Evolutionary conservation across 2,797 vertebrate species (phyloP), one percentile per base, ranked within the genome.

Genomic region (Fratercula arctica): DNA sequence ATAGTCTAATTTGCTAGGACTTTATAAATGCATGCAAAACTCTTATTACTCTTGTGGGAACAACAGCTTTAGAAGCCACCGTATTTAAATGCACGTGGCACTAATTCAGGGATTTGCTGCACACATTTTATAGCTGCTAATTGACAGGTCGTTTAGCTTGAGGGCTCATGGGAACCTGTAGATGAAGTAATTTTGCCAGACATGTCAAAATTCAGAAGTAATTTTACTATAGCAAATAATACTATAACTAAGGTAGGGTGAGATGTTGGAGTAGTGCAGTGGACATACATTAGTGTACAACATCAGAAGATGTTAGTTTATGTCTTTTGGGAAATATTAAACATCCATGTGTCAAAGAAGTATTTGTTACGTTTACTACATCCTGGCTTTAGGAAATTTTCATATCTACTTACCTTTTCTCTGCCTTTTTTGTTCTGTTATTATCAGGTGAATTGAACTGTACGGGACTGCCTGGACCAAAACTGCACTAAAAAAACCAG

Each of bases 401-500:
- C 26, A 19, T 33, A 3, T 75, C 56, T 70, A 25, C 37, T 77
- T 68, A 39, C 5, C 10, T 77, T 85, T 50, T 64, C 31, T 85
- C 68, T 83, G 20, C 6, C 45, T 21, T 37, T 86, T 78, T 93
- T 89, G 20, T 85, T 78, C 37, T 56, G 9, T 43, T 85, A 24
- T 53, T 85, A 75, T 93, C 43, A 87, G 60, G 54, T 95, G 69
- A 92, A 66, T 50, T 77, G n/a, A 92, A 56, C 46, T 68, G 16
- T 81, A n/a, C 8, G 43, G 39, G 46, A 35, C 29, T 90, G 29
- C 45, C 67, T 81, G 46, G 81, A 93, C 79, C 82, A 91, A 93
- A 96, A 69, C 60, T 72, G 39, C 85, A 63, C 39, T 75, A 95
- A 93, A 91, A 64, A 77, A 95, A 92, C 87, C 23, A 89, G 61